Evolutionary conservation across 2,797 vertebrate species (phyloP).

Genomic region (Crax fasciolata): DNA sequence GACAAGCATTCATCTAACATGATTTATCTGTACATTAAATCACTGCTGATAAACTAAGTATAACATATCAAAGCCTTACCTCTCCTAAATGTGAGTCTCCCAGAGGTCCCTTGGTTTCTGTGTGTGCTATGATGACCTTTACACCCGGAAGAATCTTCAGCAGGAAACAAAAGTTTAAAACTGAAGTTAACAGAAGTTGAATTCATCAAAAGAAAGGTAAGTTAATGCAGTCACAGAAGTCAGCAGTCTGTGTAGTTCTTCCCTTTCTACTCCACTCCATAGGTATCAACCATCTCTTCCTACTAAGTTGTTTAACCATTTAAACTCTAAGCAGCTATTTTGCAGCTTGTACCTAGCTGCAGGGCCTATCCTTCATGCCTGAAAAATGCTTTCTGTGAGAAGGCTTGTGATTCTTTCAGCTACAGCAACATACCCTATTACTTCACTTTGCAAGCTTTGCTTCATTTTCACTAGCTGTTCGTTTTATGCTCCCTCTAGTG

Average conservation of each 20-base stretch:
- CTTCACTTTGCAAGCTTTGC: not conserved
- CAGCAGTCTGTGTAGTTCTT: not conserved
- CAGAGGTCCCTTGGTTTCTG: conserved; percentile 95
- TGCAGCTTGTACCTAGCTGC: not conserved
- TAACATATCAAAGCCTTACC: conserved; percentile 77
- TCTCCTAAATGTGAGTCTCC: conserved; percentile 97
- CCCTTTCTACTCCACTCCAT: not conserved
- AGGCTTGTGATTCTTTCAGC: not conserved
- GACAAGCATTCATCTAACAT: not conserved
- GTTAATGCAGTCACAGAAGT: not conserved
- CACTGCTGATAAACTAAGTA: not conserved
- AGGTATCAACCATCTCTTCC: not conserved
- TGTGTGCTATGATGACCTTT: conserved; percentile 97
- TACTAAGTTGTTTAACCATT: not conserved
- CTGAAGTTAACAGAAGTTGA: not conserved
- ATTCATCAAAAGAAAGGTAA: not conserved
- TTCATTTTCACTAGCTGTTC: not conserved
- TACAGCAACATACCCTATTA: not conserved
- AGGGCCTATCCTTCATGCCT: not conserved
- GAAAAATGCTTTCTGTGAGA: not conserved
- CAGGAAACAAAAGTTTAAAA: conserved; percentile 2
- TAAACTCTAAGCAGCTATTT: not conserved
- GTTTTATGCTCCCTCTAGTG: not conserved
- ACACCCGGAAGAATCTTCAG: conserved; percentile 94
- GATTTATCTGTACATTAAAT: not conserved